These are phyloP conservation scores for Cephus sareptanus DNA, from an alignment of 2,888 invertebrate species.

Conservation along the genomic window DNA sequence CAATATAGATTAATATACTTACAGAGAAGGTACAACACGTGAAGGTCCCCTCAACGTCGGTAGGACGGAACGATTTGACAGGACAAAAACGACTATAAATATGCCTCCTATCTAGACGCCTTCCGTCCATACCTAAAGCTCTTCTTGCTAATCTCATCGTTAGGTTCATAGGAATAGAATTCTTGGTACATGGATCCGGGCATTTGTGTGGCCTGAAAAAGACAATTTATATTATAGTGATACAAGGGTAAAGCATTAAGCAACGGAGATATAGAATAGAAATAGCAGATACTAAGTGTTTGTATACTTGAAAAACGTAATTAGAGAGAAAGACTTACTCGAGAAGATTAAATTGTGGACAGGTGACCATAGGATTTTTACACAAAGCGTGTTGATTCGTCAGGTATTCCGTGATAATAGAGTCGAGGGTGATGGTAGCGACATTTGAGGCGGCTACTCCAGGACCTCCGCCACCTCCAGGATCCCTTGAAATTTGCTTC, in stretches of 20 bases:
- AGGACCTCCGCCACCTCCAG: constrained; percentile 53
- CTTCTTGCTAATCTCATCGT: constrained; percentile 67
- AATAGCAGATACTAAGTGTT: background rate
- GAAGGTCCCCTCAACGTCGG: constrained; percentile 80
- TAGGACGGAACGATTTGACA: constrained; percentile 77
- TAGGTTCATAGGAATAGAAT: constrained; percentile 77
- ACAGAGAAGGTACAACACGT: constrained; percentile 78
- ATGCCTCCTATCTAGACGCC: constrained; percentile 81
- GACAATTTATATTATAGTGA: background rate
- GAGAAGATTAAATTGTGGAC: constrained; percentile 95
- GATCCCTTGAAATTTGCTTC: constrained; percentile 67
- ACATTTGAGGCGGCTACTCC: constrained; percentile 50
- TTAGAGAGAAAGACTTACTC: constrained; percentile 71
- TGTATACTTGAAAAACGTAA: background rate
- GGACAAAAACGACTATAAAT: constrained; percentile 87
- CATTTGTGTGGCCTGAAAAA: constrained; percentile 90
- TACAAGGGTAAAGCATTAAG: background rate
- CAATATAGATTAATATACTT: constrained; percentile 28
- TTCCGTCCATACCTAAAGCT: constrained; percentile 68
- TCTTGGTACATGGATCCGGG: constrained; percentile 84
- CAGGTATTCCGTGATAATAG: constrained; percentile 95
- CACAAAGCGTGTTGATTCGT: constrained; percentile 98
- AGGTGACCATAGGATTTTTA: constrained; percentile 97
- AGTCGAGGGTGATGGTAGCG: constrained; percentile 79
- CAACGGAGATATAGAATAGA: background rate